Conservation (phyloP, 2,888 invertebrate genomes). For the Pseudococcus longispinus region DNA sequence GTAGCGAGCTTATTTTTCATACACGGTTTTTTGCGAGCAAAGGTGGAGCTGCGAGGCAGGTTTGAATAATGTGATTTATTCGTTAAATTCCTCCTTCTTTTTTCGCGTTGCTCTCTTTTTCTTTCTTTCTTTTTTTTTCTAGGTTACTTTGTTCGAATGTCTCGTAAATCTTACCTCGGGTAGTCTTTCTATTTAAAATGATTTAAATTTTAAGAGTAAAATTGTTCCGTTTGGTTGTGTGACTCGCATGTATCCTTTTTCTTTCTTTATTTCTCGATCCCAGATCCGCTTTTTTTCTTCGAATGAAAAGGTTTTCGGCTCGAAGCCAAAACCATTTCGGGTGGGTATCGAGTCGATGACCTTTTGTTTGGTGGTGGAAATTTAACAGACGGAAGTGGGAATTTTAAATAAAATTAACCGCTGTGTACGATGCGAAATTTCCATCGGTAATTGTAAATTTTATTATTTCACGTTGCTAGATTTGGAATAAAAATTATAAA, state of each 20-base stretch:
- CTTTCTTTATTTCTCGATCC: neutral
- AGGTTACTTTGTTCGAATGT: neutral
- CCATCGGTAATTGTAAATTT: neutral
- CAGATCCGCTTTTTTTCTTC: neutral
- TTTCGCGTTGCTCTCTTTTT: neutral
- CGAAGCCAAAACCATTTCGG: neutral
- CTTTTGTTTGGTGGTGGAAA: neutral
- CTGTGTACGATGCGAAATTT: neutral
- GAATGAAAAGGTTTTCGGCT: neutral
- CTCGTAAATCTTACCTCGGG: neutral
- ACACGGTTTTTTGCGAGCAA: neutral
- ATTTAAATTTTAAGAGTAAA: neutral
- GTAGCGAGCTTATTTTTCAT: neutral
- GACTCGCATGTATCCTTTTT: neutral
- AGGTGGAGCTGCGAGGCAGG: neutral
- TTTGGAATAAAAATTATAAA: neutral
- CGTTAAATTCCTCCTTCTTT: neutral
- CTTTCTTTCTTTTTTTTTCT: neutral
- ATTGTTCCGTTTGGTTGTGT: neutral
- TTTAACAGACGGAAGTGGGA: neutral
- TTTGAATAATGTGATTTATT: constrained; percentile 9
- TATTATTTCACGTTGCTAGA: neutral
- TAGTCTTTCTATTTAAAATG: neutral
- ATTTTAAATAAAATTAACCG: neutral
- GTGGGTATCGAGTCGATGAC: neutral